These are phyloP conservation scores for Boloria euphrosyne DNA, from an alignment of 2,888 invertebrate genomes.

Conservation along the genomic window DNA sequence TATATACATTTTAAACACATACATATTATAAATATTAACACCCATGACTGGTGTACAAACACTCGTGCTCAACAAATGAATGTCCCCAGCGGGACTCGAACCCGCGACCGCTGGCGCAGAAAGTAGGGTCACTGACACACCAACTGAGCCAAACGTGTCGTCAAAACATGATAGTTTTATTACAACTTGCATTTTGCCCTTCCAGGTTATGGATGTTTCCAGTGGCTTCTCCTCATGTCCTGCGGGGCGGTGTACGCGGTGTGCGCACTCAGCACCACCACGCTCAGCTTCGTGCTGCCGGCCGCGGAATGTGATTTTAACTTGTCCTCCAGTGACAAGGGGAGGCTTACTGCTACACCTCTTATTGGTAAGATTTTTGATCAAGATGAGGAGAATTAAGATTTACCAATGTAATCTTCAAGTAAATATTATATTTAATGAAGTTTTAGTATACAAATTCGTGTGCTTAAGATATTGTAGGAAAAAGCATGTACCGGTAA, in stretches of 20 bases:
- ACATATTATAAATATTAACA: too few relatives aligned
- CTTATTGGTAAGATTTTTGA: slow-evolving; percentile 55
- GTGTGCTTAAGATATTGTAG: too few relatives aligned
- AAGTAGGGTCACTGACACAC: too few relatives aligned
- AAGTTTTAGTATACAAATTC: too few relatives aligned
- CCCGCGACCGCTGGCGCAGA: too few relatives aligned
- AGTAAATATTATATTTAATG: neutral
- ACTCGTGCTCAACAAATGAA: too few relatives aligned
- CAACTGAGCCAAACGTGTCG: too few relatives aligned
- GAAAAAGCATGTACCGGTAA: too few relatives aligned
- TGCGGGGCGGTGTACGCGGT: slow-evolving; percentile 86
- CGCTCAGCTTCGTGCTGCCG: slow-evolving; percentile 85
- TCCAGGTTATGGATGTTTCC: slow-evolving; percentile 85
- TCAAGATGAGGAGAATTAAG: neutral
- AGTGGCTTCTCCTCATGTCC: slow-evolving; percentile 82
- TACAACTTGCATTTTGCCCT: neutral
- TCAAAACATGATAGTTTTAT: neutral
- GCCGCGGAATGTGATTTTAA: slow-evolving; percentile 82
- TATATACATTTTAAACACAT: too few relatives aligned
- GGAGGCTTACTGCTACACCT: slow-evolving; percentile 83
- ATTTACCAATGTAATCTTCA: neutral
- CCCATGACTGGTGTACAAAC: too few relatives aligned
- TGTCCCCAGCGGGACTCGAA: too few relatives aligned
- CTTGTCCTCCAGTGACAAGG: slow-evolving; percentile 81
- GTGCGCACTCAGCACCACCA: slow-evolving; percentile 86